phyloP scores from a whole-genome alignment of 2,797 vertebrate genomes.

The Gymnocypris eckloni region DNA sequence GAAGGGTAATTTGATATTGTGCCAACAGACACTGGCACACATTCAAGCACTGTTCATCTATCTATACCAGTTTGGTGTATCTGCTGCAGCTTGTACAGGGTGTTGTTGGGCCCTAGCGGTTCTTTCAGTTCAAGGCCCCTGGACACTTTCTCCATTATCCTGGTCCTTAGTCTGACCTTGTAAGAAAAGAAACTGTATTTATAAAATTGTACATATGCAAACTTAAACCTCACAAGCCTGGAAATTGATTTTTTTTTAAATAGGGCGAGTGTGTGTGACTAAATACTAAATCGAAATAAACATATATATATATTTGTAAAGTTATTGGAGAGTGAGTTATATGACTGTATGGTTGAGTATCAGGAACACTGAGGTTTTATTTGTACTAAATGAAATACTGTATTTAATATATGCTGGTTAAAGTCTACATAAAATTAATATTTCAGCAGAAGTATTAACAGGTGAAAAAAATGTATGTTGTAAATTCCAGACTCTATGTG shows the following conservation, averaged over 20 bases:
- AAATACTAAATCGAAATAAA: background rate
- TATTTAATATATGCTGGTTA: background rate
- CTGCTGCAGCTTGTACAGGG: background rate
- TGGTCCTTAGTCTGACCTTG: background rate
- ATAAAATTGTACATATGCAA: background rate
- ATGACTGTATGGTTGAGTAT: background rate
- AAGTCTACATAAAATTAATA: conserved; percentile 2
- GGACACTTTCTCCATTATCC: background rate
- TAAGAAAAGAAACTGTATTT: background rate
- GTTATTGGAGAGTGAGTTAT: background rate
- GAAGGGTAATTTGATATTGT: background rate
- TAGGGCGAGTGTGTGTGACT: background rate
- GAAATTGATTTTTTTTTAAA: background rate
- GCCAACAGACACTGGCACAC: background rate
- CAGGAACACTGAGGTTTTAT: background rate
- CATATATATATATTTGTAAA: background rate
- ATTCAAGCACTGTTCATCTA: background rate
- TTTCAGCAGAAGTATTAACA: too few species aligned
- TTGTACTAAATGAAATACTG: background rate
- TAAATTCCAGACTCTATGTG: background rate
- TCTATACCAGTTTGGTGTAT: background rate
- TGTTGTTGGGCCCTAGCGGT: background rate
- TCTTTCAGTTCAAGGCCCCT: background rate
- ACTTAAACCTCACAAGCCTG: background rate
- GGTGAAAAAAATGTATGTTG: background rate